Percentiles rank a stretch among this genome's conserved stretches.
Evolutionary conservation across 2,113 vertebrate species (phyloP).

Genomic region (Scatophagus argus): DNA sequence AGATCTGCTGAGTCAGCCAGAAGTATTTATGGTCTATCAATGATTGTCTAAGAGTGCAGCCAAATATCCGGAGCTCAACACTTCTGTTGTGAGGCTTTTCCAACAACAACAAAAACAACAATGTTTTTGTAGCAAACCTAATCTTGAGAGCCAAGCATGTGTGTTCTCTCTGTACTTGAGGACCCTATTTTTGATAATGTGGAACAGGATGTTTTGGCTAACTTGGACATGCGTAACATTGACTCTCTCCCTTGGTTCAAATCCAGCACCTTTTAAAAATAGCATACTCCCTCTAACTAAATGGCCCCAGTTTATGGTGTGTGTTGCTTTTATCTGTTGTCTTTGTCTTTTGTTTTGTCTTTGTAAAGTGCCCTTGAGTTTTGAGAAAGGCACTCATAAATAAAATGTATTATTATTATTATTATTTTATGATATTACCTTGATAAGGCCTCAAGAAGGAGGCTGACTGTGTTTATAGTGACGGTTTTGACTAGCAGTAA

Average conservation of each 20-base stretch:
- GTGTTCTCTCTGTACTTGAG: neutral
- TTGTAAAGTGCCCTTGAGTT: too few species aligned
- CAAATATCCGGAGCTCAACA: neutral
- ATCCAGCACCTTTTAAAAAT: too few species aligned
- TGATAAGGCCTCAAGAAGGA: neutral
- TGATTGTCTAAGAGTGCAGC: neutral
- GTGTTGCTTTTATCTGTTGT: too few species aligned
- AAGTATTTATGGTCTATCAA: neutral
- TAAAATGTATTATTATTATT: too few species aligned
- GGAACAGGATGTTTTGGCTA: neutral
- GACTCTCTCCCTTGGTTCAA: too few species aligned
- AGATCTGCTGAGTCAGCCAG: neutral
- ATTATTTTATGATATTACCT: too few species aligned
- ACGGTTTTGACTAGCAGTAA: neutral
- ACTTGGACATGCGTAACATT: too few species aligned
- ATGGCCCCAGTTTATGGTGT: too few species aligned
- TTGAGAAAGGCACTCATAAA: too few species aligned
- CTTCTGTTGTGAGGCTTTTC: neutral
- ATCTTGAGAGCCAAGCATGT: neutral
- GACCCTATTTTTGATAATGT: neutral
- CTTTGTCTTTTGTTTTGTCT: too few species aligned
- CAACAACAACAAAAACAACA: too few species aligned
- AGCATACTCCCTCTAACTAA: too few species aligned
- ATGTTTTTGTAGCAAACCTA: neutral
- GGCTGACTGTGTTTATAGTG: neutral